Evolutionary conservation across 2,888 invertebrate genomes (phyloP), one percentile per base, ranked within the genome.

Genomic region (Diarsia brunnea): DNA sequence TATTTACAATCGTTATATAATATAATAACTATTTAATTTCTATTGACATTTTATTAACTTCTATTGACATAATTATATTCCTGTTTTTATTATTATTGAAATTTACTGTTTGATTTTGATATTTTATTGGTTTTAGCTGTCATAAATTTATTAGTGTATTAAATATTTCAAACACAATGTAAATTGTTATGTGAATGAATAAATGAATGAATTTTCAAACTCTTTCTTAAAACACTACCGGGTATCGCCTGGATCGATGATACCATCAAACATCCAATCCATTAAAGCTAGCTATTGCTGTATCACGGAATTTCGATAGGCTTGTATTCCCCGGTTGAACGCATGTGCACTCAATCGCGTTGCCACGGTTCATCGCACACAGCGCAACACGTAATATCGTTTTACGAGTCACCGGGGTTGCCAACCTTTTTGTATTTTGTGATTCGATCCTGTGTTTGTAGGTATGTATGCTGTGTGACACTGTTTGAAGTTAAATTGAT

Each of bases 271-370:
- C 27, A 4, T 0, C 16, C 11, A 16, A 60, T 38, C 51, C n/a
- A 65, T 38, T n/a, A 51, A 53, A 38, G 21, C 24, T 14, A 47
- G n/a, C 76, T 55, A 63, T 38, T 19, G 27, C 21, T 14, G 8
- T 60, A 65, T 47, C 58, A 69, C 43, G 53, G 81, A 64, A 69
- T 76, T 82, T 79, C 58, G 64, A 76, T 81, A 65, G 58, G 64
- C 65, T 47, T 63, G 68, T 14, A 68, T 51, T 24, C n/a, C 21
- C 64, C 53, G 64, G 47, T 8, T 79, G 79, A 82, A 79, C 77
- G 79, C 79, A 81, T 76, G 79, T 79, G 82, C 79, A 82, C 69
- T 82, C 69, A 77, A n/a, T 60, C 64, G 82, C 0, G 11, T 24
- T 43, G 14, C 10, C 10, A 3, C 65, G 58, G 77, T 77, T 79